Evolutionary conservation across 2,888 invertebrate genomes (phyloP).

Genomic region (Apodemia duryi): DNA sequence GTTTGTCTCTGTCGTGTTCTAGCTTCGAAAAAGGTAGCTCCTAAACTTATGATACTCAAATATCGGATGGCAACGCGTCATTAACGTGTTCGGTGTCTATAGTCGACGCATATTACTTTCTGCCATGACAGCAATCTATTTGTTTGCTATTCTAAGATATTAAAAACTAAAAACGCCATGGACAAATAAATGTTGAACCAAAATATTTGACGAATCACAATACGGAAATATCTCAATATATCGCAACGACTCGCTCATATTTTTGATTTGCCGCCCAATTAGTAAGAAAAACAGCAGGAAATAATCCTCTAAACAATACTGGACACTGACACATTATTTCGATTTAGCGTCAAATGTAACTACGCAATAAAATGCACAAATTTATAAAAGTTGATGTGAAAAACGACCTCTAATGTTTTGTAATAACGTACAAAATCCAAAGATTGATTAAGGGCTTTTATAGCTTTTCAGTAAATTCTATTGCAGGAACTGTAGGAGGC

Average conservation of each 20-base stretch:
- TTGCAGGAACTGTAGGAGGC: constrained; percentile 41
- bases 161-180: too few relatives aligned
- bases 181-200: neutral
- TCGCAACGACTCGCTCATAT: constrained; percentile 6
- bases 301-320: constrained; percentile 51
- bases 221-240: neutral
- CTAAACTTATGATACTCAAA: too few relatives aligned
- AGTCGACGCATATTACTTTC: too few relatives aligned
- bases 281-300: constrained; percentile 67
- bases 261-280: constrained; percentile 71
- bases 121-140: too few relatives aligned
- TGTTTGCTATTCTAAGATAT: too few relatives aligned
- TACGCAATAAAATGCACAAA: constrained; percentile 24
- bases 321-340: constrained; percentile 64
- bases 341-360: constrained; percentile 49
- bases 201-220: neutral
- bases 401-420: neutral
- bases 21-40: too few relatives aligned
- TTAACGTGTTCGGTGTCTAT: too few relatives aligned
- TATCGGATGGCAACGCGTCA: too few relatives aligned
- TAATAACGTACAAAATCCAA: constrained; percentile 17
- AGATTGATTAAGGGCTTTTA: neutral
- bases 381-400: neutral
- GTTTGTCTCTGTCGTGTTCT: too few relatives aligned
- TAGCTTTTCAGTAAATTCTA: constrained; percentile 3